Evolutionary conservation across 2,797 vertebrate genomes (phyloP), one percentile per base, ranked within the genome.

Genomic region (Enteromius viviparus): DNA sequence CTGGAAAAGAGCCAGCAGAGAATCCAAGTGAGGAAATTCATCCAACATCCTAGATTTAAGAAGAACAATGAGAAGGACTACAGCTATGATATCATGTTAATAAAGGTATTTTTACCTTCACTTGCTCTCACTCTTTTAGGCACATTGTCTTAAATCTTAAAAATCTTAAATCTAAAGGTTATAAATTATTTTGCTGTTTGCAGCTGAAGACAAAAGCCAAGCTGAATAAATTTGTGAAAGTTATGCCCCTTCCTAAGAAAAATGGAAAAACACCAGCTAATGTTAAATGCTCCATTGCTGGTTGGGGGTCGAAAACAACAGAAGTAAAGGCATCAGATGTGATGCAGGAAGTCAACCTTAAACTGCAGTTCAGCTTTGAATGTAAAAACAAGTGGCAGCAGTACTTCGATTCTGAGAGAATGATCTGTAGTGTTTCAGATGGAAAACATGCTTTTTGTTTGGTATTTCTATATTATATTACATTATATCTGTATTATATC

Each of bases 361-460:
- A 5, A 49, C 76, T 76, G 1, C 81, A 90, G 42, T 14, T 0
- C 0, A 2, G 60, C 53, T 58, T 21, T 0, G 23, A 88, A 53
- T 94, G 93, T 82, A 66, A 87, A 81, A 0, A 1, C 0, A 81
- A 0, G 2, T 94, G 92, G 92, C 0, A 40, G 60, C 0, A 79
- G 0, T 0, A 55, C 81, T 94, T 92, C 51, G 5, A 2, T 0
- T 0, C 1, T 2, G 0, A 78, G 0, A 77, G 65, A 0, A 94
- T 94, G 93, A 76, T 93, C 3, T 94, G 94, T 86, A 92, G 92
- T 68, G 89, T 23, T 21, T 82, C 90, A 37, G 12, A 72, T 58
- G 89, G 84, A 23, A 86, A 32, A 0, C 91, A 87, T 69, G 91
- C 90, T 3, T 1, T 94, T 76, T 94, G 92, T 60, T 81, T 89